Base-by-base conservation (phyloP, 2,888 invertebrate genomes). In the Apocheima hispidaria region DNA sequence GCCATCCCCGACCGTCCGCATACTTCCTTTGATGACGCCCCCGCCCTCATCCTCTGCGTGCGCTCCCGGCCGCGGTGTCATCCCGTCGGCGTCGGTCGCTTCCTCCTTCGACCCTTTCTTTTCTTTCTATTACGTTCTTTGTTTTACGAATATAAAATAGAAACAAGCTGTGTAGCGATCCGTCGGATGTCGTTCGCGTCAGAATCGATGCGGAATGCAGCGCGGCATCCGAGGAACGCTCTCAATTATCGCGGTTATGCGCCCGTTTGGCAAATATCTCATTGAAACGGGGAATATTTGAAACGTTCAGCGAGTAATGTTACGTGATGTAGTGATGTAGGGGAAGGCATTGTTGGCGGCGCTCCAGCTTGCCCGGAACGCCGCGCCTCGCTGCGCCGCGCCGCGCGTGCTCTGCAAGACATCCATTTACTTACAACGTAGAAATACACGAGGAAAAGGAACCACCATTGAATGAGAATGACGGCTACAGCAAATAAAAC, bases 211-310 rank as follows among this genome's bases (percentile, higher is more conserved):
- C 52, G 77, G 81, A 80, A 80, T 77, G 78, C 68, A 69, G 66
- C 51, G 68, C 70, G 83, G 79, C 75, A 82, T 81, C 61, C 75
- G 64, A 71, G 57, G 76, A 78, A 81, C 78, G 79, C 76, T 75
- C 79, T 79, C 84, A 82, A 86, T 85, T 83, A 85, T 77, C 80
- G 75, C 77, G 74, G 82, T 75, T 78, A 82, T 77, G 77, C 73
- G 72, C 69, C 69, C 70, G 79, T 77, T 84, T 81, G 79, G 81
- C 78, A 80, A 82, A 83, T 83, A 81, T 82, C 78, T 82, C 80
- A 84, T 78, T 81, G 83, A 83, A 84, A 79, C 75, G 59, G 77
- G 71, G 74, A 79, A 82, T 82, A 80, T 82, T 77, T 79, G 65
- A 76, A 72, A 75, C 68, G 74, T 65, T 66, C 71, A 56, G 66